Base-by-base conservation (phyloP, 2,888 invertebrate genomes). In the Macroteleia sp. region DNA sequence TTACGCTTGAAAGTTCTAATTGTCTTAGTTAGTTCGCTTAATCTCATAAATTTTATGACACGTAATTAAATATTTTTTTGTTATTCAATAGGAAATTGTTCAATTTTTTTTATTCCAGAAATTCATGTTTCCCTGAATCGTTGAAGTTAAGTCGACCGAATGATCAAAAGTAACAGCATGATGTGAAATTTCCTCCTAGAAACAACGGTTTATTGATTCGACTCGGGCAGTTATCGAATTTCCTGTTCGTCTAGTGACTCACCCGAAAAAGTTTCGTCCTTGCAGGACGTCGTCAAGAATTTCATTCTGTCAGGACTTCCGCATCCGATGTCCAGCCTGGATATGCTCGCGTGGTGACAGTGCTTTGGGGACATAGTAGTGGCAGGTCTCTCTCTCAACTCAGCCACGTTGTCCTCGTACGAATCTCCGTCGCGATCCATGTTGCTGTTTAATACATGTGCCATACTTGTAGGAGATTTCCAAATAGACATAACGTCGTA, bases 271-370 rank as follows among this genome's bases (percentile, higher is more conserved):
- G 88, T 82, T 30, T 90, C 89, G 76, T 90, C 88, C 77, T 82
- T 85, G 83, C 90, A 90, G 28, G 89, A 88, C 14, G 89, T 86
- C 39, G 87, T 85, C 61, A 88, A 86, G 61, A 83, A 83, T 70
- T 90, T 89, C 89, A 90, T 90, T 42, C 89, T 85, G 79, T 90
- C 89, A 36, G 89, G 87, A 54, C 82, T 87, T 76, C 86, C 87
- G 82, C 90, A 90, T 52, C 90, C 90, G 77, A 90, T 89, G 79
- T 89, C 89, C 67, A 90, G 80, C 28, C 86, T 85, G 22, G 86
- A 85, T 54, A 88, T 82, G 57, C 85, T 87, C 36, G 84, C 85
- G 48, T 75, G 74, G 19, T 61, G 86, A 64, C 90, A 90, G 8
- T 85, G 86, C 17, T 81, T 84, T 3, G 87, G 85, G 14, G 78